Evolutionary conservation across 2,113 vertebrate species (phyloP).

Genomic region (Asarcornis scutulata): DNA sequence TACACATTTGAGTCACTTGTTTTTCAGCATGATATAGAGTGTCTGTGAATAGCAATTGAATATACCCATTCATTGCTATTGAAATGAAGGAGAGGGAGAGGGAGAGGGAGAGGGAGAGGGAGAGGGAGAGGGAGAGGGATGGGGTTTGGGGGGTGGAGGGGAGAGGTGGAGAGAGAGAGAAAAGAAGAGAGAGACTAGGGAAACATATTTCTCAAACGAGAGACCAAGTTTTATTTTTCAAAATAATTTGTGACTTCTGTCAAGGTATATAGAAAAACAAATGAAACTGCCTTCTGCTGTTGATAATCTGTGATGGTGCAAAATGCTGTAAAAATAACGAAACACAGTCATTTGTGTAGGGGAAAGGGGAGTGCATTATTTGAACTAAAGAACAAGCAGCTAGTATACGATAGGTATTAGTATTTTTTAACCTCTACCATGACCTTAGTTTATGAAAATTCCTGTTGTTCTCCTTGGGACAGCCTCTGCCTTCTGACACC

Average conservation of each 20-base stretch:
- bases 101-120: too few species aligned
- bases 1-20: not conserved
- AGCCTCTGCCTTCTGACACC: not conserved
- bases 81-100: not conserved
- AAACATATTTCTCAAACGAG: not conserved
- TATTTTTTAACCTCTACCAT: not conserved
- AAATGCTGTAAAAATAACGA: not conserved
- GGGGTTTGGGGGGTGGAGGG: too few species aligned
- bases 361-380: not conserved
- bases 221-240: not conserved
- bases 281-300: not conserved
- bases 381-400: not conserved
- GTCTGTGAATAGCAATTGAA: not conserved
- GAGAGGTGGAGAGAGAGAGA: not conserved
- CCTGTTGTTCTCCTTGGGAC: not conserved
- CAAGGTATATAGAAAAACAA: not conserved
- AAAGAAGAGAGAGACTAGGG: not conserved
- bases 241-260: constrained; percentile 16
- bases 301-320: not conserved
- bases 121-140: not conserved
- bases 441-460: not conserved
- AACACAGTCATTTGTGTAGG: not conserved
- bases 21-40: not conserved
- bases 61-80: not conserved
- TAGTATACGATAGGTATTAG: not conserved